phyloP scores from a whole-genome alignment of 2,888 invertebrate genomes.

The Teleogryllus oceanicus region DNA sequence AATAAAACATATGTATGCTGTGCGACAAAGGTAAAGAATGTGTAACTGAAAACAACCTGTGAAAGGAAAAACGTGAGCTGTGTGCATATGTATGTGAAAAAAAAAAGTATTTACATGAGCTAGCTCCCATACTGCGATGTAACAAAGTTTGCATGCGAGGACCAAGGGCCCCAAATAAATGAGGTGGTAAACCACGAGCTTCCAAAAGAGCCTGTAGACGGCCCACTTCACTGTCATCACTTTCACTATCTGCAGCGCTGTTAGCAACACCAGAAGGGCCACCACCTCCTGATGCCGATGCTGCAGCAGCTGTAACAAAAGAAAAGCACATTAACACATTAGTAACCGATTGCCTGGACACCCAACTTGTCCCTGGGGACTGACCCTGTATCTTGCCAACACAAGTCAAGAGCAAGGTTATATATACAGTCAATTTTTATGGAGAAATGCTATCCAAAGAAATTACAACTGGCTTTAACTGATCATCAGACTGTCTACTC shows the following conservation, averaged over 20 bases:
- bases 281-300: conserved; percentile 44
- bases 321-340: conserved; percentile 22
- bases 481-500: no score
- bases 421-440: no score
- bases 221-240: conserved; percentile 94
- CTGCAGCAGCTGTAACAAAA: conserved; percentile 43
- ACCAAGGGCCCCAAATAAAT: conserved; percentile 91
- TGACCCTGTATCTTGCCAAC: no score
- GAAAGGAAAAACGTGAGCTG: not conserved
- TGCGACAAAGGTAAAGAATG: no score
- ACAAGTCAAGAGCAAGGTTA: no score
- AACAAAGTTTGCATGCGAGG: conserved; percentile 95
- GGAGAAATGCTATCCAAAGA: no score
- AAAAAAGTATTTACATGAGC: conserved; percentile 58
- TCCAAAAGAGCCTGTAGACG: conserved; percentile 91
- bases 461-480: no score
- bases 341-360: not conserved
- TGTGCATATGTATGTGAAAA: conserved; percentile 32
- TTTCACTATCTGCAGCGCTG: conserved; percentile 63
- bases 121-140: conserved; percentile 89
- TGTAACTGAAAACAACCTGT: no score
- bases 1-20: no score
- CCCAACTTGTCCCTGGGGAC: no score
- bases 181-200: conserved; percentile 93
- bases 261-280: conserved; percentile 49